Conservation (phyloP, 2,888 invertebrate species). For the Cryptocephalus moraei region DNA sequence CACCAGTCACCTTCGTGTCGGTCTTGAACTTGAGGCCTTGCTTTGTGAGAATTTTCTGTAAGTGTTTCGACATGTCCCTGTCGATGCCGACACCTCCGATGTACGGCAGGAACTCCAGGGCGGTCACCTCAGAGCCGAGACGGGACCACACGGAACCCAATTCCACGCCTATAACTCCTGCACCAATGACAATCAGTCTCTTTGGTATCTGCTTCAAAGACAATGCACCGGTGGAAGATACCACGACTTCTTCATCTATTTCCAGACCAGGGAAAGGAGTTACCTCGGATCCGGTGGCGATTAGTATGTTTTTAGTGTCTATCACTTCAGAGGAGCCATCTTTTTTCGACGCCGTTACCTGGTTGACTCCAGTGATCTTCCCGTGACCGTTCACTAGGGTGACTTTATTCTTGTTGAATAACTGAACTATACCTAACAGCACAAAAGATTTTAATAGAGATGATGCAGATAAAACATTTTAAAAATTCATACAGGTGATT, state of each 20-base stretch:
- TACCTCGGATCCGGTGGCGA: slow-evolving; percentile 97
- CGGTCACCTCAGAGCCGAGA: slow-evolving; percentile 87
- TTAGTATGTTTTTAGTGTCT: slow-evolving; percentile 88
- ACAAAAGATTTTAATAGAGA: too few relatives aligned
- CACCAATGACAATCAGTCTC: slow-evolving; percentile 91
- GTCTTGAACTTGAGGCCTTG: slow-evolving; percentile 90
- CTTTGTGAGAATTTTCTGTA: slow-evolving; percentile 44
- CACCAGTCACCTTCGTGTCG: slow-evolving; percentile 83
- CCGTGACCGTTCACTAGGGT: slow-evolving; percentile 76
- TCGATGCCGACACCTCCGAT: slow-evolving; percentile 97
- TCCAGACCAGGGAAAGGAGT: slow-evolving; percentile 89
- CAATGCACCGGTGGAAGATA: slow-evolving; percentile 94
- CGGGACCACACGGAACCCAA: slow-evolving; percentile 91
- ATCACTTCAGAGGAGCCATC: slow-evolving; percentile 72
- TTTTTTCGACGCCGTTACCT: slow-evolving; percentile 72
- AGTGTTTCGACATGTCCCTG: slow-evolving; percentile 21
- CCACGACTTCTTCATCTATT: slow-evolving; percentile 85
- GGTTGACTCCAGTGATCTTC: slow-evolving; percentile 77
- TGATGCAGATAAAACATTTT: too few relatives aligned
- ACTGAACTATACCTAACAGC: too few relatives aligned
- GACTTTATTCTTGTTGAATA: slow-evolving; percentile 77
- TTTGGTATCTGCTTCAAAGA: slow-evolving; percentile 79
- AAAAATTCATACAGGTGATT: too few relatives aligned
- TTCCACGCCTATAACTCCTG: slow-evolving; percentile 98
- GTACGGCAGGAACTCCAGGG: slow-evolving; percentile 81